These are phyloP conservation scores for Clepsis dumicolana DNA, from an alignment of 2,888 invertebrate genomes.

Conservation along the genomic window DNA sequence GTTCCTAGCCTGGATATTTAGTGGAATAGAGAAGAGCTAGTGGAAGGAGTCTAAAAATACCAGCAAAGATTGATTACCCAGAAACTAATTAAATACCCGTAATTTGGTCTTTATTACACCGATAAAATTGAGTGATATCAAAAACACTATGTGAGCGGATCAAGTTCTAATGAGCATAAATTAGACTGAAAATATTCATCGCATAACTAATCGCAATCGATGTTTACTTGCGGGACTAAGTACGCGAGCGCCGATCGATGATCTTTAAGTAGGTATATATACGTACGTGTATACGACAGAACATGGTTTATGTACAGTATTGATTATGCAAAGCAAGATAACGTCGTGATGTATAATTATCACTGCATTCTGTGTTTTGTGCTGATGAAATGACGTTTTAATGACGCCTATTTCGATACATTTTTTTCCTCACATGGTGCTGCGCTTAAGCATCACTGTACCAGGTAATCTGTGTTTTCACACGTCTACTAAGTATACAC, in stretches of 20 bases:
- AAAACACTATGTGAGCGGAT: constrained; percentile 39
- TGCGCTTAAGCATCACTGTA: neutral
- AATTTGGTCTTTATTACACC: constrained; percentile 34
- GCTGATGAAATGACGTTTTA: neutral
- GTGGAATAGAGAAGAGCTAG: neutral
- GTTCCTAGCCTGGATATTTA: neutral
- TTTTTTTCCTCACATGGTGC: neutral
- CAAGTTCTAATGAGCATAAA: constrained; percentile 44
- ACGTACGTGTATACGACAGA: too few relatives aligned
- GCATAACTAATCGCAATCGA: constrained; percentile 41
- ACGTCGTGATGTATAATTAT: neutral
- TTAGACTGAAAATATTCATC: constrained; percentile 44
- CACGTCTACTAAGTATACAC: constrained; percentile 4
- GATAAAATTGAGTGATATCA: constrained; percentile 30
- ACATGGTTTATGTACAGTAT: too few relatives aligned
- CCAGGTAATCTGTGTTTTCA: neutral
- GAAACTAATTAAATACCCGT: constrained; percentile 36
- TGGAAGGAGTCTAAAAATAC: constrained; percentile 21
- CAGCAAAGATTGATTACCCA: constrained; percentile 35
- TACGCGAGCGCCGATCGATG: constrained; percentile 4
- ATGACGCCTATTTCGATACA: neutral
- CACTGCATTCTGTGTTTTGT: too few relatives aligned
- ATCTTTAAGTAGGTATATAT: too few relatives aligned
- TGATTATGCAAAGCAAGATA: too few relatives aligned
- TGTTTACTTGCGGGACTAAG: constrained; percentile 41